Conservation (phyloP, 2,888 invertebrate genomes). For the Torymus aiolomorphi region DNA sequence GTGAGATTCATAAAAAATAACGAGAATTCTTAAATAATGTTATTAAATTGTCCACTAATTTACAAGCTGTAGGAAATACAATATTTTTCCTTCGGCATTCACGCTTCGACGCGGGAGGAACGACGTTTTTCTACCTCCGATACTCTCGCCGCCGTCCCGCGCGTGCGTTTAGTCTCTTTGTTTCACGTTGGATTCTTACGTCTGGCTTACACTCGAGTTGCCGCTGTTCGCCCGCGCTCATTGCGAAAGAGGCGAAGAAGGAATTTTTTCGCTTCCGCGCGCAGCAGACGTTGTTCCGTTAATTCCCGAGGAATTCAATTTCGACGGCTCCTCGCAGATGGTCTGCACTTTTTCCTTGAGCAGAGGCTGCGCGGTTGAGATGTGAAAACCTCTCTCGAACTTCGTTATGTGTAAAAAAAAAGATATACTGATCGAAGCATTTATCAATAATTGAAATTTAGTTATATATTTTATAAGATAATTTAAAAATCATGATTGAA, state of each 20-base stretch:
- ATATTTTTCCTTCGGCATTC: neutral
- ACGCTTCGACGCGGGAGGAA: neutral
- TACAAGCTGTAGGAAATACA: neutral
- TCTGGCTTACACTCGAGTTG: slow-evolving; percentile 18
- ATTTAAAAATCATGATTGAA: too few species aligned
- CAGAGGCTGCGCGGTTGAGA: neutral
- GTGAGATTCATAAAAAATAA: too few species aligned
- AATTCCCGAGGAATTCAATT: slow-evolving; percentile 45
- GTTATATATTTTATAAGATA: too few species aligned
- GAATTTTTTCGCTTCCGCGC: slow-evolving; percentile 31
- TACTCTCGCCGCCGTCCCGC: neutral
- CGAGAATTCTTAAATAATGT: too few species aligned
- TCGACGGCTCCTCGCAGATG: slow-evolving; percentile 25
- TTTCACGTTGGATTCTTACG: slow-evolving; percentile 24
- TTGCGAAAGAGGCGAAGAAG: slow-evolving; percentile 10
- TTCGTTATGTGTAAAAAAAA: neutral
- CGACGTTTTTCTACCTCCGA: neutral
- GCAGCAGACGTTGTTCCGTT: slow-evolving; percentile 37
- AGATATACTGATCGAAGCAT: too few species aligned
- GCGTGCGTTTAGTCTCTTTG: neutral
- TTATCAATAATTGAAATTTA: neutral
- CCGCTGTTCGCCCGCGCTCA: slow-evolving; percentile 4
- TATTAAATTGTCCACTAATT: too few species aligned
- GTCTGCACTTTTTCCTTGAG: slow-evolving; percentile 19
- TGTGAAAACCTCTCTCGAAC: slow-evolving; percentile 1